Evolutionary conservation across 1,140 invertebrate species (phyloP).

Genomic region (Drosophila kohkoa): DNA sequence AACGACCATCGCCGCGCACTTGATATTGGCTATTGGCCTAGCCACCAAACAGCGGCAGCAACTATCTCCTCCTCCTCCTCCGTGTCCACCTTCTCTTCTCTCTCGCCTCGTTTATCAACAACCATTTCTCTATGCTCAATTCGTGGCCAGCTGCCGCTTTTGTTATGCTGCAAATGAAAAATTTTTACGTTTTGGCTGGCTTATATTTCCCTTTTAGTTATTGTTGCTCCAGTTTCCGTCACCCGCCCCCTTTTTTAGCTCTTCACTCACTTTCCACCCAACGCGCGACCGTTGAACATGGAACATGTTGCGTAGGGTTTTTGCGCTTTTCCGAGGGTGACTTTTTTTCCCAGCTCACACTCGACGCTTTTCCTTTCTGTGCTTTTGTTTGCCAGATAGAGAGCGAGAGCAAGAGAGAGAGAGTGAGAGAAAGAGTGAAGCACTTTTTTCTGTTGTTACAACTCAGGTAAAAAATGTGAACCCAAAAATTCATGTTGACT

Average conservation of each 20-base stretch:
- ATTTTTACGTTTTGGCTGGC: slow-evolving; percentile 57
- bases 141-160: slow-evolving; percentile 17
- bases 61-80: background rate
- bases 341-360: slow-evolving; percentile 28
- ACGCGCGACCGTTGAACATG: slow-evolving; percentile 58
- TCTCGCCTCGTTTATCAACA: background rate
- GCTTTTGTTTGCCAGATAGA: background rate
- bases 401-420: background rate
- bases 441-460: slow-evolving; percentile 26
- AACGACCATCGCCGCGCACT: slow-evolving; percentile 58
- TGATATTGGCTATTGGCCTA: slow-evolving; percentile 79
- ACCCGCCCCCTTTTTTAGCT: background rate
- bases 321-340: slow-evolving; percentile 54
- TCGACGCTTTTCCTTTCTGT: slow-evolving; percentile 19
- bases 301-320: slow-evolving; percentile 82
- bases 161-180: slow-evolving; percentile 55
- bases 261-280: no score
- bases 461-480: slow-evolving; percentile 32
- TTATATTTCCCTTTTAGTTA: slow-evolving; percentile 49
- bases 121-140: slow-evolving; percentile 4
- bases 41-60: slow-evolving; percentile 21
- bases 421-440: background rate
- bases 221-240: slow-evolving; percentile 60
- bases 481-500: background rate
- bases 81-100: no score